Evolutionary conservation across 2,797 vertebrate genomes (phyloP).

Genomic region (Lutjanus argentimaculatus): DNA sequence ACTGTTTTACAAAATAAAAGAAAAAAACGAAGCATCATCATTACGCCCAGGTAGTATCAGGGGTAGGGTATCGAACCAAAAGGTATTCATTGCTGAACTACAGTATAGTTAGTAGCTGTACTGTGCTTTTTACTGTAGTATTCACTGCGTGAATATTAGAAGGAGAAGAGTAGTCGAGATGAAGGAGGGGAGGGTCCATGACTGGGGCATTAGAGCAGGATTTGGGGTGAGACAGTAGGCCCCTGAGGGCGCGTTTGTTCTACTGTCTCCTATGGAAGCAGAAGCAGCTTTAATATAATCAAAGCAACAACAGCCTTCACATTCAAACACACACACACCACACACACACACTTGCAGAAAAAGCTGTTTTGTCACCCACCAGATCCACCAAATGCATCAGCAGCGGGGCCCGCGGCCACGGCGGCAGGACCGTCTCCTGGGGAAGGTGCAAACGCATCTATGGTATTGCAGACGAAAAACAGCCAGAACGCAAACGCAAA

Average conservation of each 20-base stretch:
- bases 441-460: conserved; percentile 99
- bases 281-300: conserved; percentile 59
- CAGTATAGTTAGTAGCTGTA: conserved; percentile 15
- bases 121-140: conserved; percentile 68
- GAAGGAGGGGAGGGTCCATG: conserved; percentile 68
- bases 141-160: conserved; percentile 59
- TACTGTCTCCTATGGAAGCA: conserved; percentile 73
- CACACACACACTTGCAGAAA: conserved; percentile 38
- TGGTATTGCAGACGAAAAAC: conserved; percentile 83
- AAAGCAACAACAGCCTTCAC: conserved; percentile 46
- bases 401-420: conserved; percentile 92
- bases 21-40: conserved; percentile 41
- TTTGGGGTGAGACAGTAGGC: conserved; percentile 73
- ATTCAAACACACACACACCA: conserved; percentile 19
- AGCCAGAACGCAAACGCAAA: conserved; percentile 70
- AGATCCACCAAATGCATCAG: conserved; percentile 99
- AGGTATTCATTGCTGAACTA: conserved; percentile 9
- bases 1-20: conserved; percentile 10
- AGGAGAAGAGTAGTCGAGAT: conserved; percentile 55
- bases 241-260: conserved; percentile 45
- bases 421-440: conserved; percentile 95
- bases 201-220: conserved; percentile 65
- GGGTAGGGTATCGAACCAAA: conserved; percentile 29
- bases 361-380: conserved; percentile 90
- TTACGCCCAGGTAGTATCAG: conserved; percentile 17